Base-by-base conservation (phyloP, 1,140 invertebrate species). In the Drosophila navojoa region DNA sequence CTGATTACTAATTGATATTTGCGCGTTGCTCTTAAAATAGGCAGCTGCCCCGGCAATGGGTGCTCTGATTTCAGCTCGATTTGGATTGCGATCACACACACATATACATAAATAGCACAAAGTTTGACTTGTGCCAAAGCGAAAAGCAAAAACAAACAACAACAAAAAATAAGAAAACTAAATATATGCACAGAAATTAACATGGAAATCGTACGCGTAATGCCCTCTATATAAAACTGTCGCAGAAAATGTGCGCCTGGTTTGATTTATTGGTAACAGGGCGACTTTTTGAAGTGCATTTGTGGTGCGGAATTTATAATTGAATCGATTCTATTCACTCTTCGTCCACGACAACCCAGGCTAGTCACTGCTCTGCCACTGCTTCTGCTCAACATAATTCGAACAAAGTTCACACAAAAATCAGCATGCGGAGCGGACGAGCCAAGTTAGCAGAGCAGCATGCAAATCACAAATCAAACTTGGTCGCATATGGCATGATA, bases 111-210 rank as follows among this genome's bases (percentile, higher is more conserved):
- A 87, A 68, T 74, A 80, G 84, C 89, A 84, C 84, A 71, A 66
- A 80, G 62, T 89, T 80, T 87, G 84, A 80, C 84, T 85, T 87
- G 84, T 89, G 84, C 79, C 84, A 84, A 87, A 81, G 70, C 38
- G 49, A 47, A 42, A 47, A 55, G n/a, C 42, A n/a, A 44, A n/a
- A n/a, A 13, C 10, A 13, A 42, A 13, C 1, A 42, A 42, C 40
- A 42, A 44, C 11, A 42, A n/a, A 13, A n/a, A 42, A 13, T 5
- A 38, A 4, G 15, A 49, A 11, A 52, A 16, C 40, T 42, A 47
- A 47, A 57, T 45, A 55, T 74, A 74, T 77, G 64, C 49, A 50
- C 49, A 35, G 62, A 77, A 89, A 89, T 89, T 89, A 80, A 73
- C 84, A 89, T 89, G 71, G 77, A 84, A 89, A 89, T 89, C 62